These are phyloP conservation scores for Phenganax marumi DNA, from an alignment of 92 coral and sea anemone genomes.

Conservation along the genomic window DNA sequence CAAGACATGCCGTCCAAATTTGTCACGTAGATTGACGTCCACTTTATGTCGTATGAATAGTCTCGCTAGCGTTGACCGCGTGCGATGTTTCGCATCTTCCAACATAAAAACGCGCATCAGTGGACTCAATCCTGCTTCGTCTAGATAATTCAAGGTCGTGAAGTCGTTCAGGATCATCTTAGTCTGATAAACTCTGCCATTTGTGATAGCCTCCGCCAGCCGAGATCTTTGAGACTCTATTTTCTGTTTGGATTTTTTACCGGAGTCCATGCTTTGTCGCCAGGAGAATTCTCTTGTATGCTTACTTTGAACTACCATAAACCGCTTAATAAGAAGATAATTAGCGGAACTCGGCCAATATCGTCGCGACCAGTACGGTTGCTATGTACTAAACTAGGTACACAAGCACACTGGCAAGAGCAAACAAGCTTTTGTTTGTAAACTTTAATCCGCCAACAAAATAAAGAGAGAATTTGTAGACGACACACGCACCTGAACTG, in stretches of 20 bases:
- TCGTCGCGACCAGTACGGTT: neutral
- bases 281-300: neutral
- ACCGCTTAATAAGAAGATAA: neutral
- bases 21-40: slow-evolving; percentile 79
- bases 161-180: slow-evolving; percentile 70
- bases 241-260: slow-evolving; percentile 19
- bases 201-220: slow-evolving; percentile 73
- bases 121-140: slow-evolving; percentile 85
- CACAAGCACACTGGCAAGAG: neutral
- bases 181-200: slow-evolving; percentile 82
- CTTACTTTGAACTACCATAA: neutral
- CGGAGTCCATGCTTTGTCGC: slow-evolving; percentile 1
- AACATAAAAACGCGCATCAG: slow-evolving; percentile 73
- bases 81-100: slow-evolving; percentile 75
- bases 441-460: slow-evolving; percentile 1
- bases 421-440: slow-evolving; percentile 17
- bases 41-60: slow-evolving; percentile 79
- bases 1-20: slow-evolving; percentile 73
- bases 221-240: slow-evolving; percentile 32
- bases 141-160: slow-evolving; percentile 58
- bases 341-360: neutral
- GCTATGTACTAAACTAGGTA: neutral
- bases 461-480: neutral
- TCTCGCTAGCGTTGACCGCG: slow-evolving; percentile 68
- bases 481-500: neutral